A percentile compares a stretch with the other conserved stretches of the same genome.
These are phyloP conservation scores for Drosophila longiperda DNA, from an alignment of 2,888 invertebrate species.

Conservation along the genomic window DNA sequence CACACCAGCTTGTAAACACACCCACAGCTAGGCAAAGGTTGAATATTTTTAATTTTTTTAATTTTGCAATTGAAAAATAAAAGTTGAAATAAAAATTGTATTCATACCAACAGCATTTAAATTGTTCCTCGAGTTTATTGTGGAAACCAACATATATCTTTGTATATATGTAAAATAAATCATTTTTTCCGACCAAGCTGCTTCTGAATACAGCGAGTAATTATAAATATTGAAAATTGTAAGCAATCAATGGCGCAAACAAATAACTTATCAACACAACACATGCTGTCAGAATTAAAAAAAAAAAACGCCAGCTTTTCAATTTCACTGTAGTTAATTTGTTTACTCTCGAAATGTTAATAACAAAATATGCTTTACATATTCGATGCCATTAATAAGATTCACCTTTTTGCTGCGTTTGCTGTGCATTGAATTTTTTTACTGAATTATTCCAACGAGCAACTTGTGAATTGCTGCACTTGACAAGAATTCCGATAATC, in stretches of 20 bases:
- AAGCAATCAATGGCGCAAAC: conserved; percentile 34
- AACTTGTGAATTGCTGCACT: neutral
- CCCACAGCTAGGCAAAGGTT: no score
- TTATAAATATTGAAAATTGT: conserved; percentile 28
- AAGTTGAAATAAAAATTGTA: neutral
- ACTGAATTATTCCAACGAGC: neutral
- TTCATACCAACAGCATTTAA: neutral
- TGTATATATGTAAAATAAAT: neutral
- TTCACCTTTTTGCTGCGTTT: neutral
- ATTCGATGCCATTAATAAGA: neutral
- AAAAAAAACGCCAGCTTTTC: conserved; percentile 16
- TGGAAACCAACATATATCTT: neutral
- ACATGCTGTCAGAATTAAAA: conserved; percentile 7
- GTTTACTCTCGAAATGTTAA: conserved; percentile 7
- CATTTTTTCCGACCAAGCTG: neutral
- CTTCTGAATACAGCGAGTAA: conserved; percentile 4
- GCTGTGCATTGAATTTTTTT: neutral
- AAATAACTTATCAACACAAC: conserved; percentile 30
- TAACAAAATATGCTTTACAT: neutral
- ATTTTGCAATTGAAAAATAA: neutral
- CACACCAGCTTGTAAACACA: neutral
- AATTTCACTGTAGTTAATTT: conserved; percentile 8
- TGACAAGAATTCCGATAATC: neutral
- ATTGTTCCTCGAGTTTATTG: neutral
- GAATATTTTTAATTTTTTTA: neutral